Percentiles rank a stretch among this genome's conserved stretches.
Evolutionary conservation across 2,888 invertebrate genomes (phyloP).

Genomic region (Drosophila mayaguana): DNA sequence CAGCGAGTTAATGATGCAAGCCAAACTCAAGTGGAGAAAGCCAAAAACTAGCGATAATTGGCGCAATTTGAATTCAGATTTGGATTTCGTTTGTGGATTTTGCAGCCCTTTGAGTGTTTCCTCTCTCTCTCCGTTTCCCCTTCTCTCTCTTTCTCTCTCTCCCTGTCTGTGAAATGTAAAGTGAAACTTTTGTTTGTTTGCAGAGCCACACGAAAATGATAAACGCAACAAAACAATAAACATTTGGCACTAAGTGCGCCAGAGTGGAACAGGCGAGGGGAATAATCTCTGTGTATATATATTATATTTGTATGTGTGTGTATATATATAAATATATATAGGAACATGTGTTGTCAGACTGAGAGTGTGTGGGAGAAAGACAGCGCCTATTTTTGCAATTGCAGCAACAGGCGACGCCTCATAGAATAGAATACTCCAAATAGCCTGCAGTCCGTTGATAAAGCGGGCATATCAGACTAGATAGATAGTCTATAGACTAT

Average conservation of each 20-base stretch:
- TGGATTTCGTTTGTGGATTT: neutral
- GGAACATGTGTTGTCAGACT: conserved; percentile 19
- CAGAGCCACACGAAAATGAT: conserved; percentile 1
- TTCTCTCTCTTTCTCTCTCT: neutral
- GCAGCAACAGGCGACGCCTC: conserved; percentile 32
- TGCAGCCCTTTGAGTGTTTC: neutral
- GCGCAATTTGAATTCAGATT: conserved; percentile 2
- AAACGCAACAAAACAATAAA: conserved; percentile 1
- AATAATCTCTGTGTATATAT: conserved; percentile 8
- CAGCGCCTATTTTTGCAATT: conserved; percentile 1
- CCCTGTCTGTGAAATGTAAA: neutral
- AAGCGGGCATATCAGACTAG: too few species aligned
- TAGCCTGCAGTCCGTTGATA: conserved; percentile 15
- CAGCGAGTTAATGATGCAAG: conserved; percentile 39
- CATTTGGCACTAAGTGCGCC: conserved; percentile 5
- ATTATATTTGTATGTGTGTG: conserved; percentile 4
- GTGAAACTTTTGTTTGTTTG: conserved; percentile 6
- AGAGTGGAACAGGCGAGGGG: neutral
- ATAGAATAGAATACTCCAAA: conserved; percentile 9
- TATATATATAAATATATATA: too few species aligned
- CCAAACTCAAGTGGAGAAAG: conserved; percentile 34
- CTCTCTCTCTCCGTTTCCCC: too few species aligned
- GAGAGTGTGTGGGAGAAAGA: conserved; percentile 23
- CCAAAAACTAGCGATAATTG: conserved; percentile 26
- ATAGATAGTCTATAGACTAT: neutral